Conservation (phyloP, 2,888 invertebrate species). For the Leistus spinibarbis region DNA sequence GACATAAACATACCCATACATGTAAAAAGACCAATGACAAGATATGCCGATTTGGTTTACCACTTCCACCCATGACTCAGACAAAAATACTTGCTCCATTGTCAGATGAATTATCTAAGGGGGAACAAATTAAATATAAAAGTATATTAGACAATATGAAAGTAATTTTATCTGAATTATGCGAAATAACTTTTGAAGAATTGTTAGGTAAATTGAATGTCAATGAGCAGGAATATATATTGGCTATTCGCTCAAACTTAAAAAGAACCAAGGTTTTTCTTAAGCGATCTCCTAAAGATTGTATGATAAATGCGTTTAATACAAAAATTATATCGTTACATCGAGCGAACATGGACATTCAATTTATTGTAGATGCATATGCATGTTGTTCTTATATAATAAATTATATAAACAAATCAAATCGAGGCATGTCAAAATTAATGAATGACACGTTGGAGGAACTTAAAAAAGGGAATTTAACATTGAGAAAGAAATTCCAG, state of each 20-base stretch:
- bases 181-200: conserved; percentile 27
- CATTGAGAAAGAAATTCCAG: neutral
- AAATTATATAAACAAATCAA: conserved; percentile 45
- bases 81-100: conserved; percentile 28
- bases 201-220: conserved; percentile 33
- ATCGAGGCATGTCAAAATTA: conserved; percentile 40
- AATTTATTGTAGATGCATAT: conserved; percentile 50
- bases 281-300: conserved; percentile 35
- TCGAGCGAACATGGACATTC: conserved; percentile 51
- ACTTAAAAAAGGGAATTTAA: neutral
- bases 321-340: conserved; percentile 44
- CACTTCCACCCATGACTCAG: conserved; percentile 42
- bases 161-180: neutral
- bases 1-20: conserved; percentile 44
- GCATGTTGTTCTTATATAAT: conserved; percentile 49
- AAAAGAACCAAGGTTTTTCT: conserved; percentile 38
- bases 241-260: conserved; percentile 40
- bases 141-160: neutral
- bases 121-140: neutral
- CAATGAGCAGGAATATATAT: conserved; percentile 40
- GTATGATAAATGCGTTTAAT: conserved; percentile 42
- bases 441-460: conserved; percentile 41
- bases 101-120: neutral
- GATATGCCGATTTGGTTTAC: conserved; percentile 43
- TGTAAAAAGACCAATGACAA: conserved; percentile 41